phyloP scores from a whole-genome alignment of 1,140 invertebrate species.

The Spodoptera litura region DNA sequence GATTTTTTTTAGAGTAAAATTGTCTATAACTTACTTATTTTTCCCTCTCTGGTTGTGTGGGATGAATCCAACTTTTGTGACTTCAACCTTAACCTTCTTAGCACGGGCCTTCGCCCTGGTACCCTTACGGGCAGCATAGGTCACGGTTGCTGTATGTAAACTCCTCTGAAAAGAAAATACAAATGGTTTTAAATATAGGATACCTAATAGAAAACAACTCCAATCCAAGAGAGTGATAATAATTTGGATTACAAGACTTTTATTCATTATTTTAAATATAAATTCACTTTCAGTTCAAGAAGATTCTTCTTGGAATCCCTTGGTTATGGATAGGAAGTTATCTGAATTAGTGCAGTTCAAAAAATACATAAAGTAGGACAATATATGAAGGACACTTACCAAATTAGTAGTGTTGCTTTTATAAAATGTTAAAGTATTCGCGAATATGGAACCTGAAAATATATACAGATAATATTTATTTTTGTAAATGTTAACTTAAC shows the following conservation, averaged over 20 bases:
- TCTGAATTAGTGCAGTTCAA: no score
- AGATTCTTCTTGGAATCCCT: background rate
- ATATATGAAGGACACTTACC: constrained; percentile 62
- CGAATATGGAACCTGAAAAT: constrained; percentile 74
- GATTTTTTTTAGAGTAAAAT: background rate
- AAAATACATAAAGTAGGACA: background rate
- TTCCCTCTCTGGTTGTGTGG: constrained; percentile 87
- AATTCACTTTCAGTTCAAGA: background rate
- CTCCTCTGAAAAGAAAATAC: constrained; percentile 63
- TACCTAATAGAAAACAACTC: no score
- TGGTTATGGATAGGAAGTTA: no score
- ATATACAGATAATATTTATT: constrained; percentile 27
- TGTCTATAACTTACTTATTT: constrained; percentile 65
- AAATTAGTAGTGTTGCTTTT: constrained; percentile 61
- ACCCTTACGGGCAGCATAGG: constrained; percentile 90
- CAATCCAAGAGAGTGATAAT: no score
- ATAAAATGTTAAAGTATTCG: constrained; percentile 60
- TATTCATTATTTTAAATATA: no score
- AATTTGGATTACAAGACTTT: no score
- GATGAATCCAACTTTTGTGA: constrained; percentile 89
- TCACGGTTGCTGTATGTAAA: constrained; percentile 76
- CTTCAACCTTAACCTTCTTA: constrained; percentile 90
- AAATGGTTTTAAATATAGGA: background rate
- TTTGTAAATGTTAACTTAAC: background rate
- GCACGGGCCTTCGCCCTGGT: constrained; percentile 90